Conservation (phyloP, 2,888 invertebrate species). For the Dicycla oo region DNA sequence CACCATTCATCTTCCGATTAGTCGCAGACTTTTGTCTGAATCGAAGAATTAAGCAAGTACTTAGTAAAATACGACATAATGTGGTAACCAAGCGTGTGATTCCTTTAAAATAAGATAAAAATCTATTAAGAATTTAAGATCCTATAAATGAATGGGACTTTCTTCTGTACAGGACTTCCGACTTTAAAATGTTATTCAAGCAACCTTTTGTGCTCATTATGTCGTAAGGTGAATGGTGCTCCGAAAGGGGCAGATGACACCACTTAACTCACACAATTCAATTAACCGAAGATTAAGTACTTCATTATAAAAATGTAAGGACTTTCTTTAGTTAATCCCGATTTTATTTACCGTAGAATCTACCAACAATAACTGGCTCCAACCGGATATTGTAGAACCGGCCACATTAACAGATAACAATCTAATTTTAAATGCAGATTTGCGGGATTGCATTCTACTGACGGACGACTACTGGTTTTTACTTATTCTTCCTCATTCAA, state of each 20-base stretch:
- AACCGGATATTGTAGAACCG: constrained; percentile 76
- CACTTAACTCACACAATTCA: constrained; percentile 67
- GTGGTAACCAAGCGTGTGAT: constrained; percentile 54
- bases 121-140: constrained; percentile 45
- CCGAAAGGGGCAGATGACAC: constrained; percentile 67
- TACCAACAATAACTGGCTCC: constrained; percentile 63
- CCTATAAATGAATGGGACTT: constrained; percentile 57
- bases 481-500: constrained; percentile 50
- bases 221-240: constrained; percentile 57
- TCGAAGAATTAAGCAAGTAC: constrained; percentile 43
- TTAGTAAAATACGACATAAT: constrained; percentile 40
- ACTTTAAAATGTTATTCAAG: constrained; percentile 50
- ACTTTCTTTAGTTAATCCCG: constrained; percentile 64
- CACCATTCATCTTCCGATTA: constrained; percentile 58
- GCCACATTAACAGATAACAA: constrained; percentile 84
- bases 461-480: constrained; percentile 62
- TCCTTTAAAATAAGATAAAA: constrained; percentile 52
- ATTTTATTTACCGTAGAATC: constrained; percentile 62
- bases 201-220: constrained; percentile 53
- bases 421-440: constrained; percentile 85
- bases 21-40: constrained; percentile 42
- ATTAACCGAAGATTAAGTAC: constrained; percentile 66
- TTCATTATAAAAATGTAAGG: constrained; percentile 60
- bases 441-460: constrained; percentile 75
- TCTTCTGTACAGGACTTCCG: constrained; percentile 57